Percentiles rank a stretch among this genome's conserved stretches.
These are phyloP conservation scores for Bagarius yarrelli DNA, from an alignment of 2,113 vertebrate species.

Conservation along the genomic window DNA sequence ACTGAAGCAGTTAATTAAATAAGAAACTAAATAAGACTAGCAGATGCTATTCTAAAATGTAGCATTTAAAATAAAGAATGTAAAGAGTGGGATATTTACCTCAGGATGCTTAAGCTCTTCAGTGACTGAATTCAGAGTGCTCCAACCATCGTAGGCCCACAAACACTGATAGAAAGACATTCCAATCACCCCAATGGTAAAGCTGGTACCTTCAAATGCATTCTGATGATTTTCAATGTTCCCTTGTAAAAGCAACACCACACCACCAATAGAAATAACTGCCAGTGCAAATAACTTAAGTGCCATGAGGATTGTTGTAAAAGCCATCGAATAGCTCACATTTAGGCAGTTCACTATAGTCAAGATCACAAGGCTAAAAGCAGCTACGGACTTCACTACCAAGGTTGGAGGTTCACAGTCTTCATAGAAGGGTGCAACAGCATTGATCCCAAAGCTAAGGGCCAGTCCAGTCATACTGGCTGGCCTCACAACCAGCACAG, in stretches of 20 bases:
- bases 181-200: constrained; percentile 66
- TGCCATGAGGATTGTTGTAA: constrained; percentile 71
- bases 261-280: constrained; percentile 69
- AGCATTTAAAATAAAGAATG: no score
- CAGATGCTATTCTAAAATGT: no score
- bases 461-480: constrained; percentile 71
- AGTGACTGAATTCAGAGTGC: constrained; percentile 77
- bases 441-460: constrained; percentile 80
- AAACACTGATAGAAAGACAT: constrained; percentile 84
- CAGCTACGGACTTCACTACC: constrained; percentile 71
- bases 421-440: constrained; percentile 73
- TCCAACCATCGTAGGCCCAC: constrained; percentile 86
- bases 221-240: constrained; percentile 67
- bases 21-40: no score
- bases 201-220: constrained; percentile 71
- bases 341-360: constrained; percentile 76
- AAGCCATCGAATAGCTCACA: constrained; percentile 62
- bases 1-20: no score
- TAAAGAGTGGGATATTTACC: constrained; percentile 57
- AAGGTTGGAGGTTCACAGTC: constrained; percentile 70
- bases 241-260: constrained; percentile 69
- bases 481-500: constrained; percentile 76
- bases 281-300: constrained; percentile 73
- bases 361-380: constrained; percentile 71
- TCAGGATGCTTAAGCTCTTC: constrained; percentile 83